Evolutionary conservation across 1,140 invertebrate genomes (phyloP), one percentile per base, ranked within the genome.

Genomic region (Mamestra configurata): DNA sequence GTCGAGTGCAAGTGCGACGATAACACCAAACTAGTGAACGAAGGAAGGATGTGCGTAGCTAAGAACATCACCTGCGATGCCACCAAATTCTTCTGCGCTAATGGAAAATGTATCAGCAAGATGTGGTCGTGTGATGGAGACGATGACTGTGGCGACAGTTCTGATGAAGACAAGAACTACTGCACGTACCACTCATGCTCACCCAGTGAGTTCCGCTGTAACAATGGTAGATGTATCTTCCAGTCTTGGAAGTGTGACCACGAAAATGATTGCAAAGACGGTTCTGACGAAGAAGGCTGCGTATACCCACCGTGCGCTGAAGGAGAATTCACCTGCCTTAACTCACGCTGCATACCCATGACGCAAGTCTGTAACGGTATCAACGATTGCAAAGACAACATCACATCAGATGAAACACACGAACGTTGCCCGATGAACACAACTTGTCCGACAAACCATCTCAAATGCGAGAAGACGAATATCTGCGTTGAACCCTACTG

Each of bases 91-190:
- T 97, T 98, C 81, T 99, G 99, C 90, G 96, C 96, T 11, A 99
- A 99, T 92, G 98, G 98, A 7, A 98, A 98, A 86, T 99, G 99
- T 88, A 99, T 99, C 76, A 98, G 98, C 0, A 95, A 98, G 64
- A 98, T 99, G 96, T 99, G 99, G 98, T 98, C 98, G 4, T 99
- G 99, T 92, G 99, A 99, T 92, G 98, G 98, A 0, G 98, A 99
- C 82, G 97, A 99, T 84, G 98, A 99, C 87, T 99, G 99, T 89
- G 98, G 98, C 0, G 99, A 99, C 92, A 97, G 97, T 27, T 98
- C 97, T 2, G 99, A 99, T 92, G 99, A 99, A 95, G 97, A 99
- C 88, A 95, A 96, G 20, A 98, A 98, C 87, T 99, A 99, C 89
- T 99, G 99, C 92, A 97, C 98, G 10, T 98, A 98, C 89, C 98